Base-by-base conservation (phyloP, 2,113 vertebrate species). In the Phrynosoma platyrhinos region DNA sequence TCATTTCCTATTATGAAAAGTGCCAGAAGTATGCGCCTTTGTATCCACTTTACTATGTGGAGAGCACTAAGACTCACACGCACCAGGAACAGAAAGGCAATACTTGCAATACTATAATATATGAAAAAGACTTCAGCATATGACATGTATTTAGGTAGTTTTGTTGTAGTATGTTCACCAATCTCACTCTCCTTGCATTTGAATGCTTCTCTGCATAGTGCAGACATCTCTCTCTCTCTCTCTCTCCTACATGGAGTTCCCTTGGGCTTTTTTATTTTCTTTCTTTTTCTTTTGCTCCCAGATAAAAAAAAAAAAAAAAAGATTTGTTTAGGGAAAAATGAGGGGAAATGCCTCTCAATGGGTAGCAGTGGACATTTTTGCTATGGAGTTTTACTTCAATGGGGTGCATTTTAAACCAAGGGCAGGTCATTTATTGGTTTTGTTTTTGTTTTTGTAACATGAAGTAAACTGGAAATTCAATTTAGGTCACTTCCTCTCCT, bases 71-170 rank as follows among this genome's bases (percentile, higher is more conserved):
- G 8, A 18, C 75, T 8, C 3, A 36, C 16, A 13, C n/a, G 27
- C 25, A 32, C 78, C 30, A 77, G 88, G 47, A 92, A 6, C n/a
- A 7, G 66, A 47, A 5, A 69, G 62, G 62, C 91, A 88, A 80
- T 55, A 85, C 5, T 40, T 69, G 30, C 90, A 86, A 84, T 32
- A 84, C n/a, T 13, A 12, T 79, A 20, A n/a, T 16, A 77, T 23
- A 21, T 77, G 18, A 21, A 9, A 5, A 20, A 58, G n/a, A 9
- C 18, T 30, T 62, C 0, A 40, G 79, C 55, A 32, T 58, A 21
- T 47, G 21, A 77, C 5, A 8, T 76, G 18, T 40, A n/a, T 42
- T 9, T 25, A 25, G 27, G 76, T 4, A 36, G 1, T 42, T 76
- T 42, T 9, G 36, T 42, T 76, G 36, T 36, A 42, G 20, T 20